Conservation (phyloP, 37 sponge, comb jelly and placozoan genomes). For the Crambe crambe region DNA sequence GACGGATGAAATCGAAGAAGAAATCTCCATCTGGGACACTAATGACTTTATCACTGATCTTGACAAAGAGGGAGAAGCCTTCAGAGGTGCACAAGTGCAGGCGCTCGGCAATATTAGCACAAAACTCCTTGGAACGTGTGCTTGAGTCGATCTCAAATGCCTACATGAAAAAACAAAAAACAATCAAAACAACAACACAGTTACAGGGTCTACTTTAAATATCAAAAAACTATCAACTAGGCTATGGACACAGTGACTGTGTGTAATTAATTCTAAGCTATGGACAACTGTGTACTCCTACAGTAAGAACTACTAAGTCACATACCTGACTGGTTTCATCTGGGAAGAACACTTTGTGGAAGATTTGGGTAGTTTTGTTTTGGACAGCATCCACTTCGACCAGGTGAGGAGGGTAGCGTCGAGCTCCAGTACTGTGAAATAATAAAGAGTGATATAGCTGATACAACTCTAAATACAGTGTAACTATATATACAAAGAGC, state of each 20-base stretch:
- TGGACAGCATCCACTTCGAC: slow-evolving; percentile 96
- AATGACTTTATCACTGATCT: slow-evolving; percentile 94
- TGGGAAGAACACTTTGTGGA: slow-evolving; percentile 96
- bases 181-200: too few species aligned
- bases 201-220: too few species aligned
- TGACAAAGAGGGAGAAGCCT: slow-evolving; percentile 94
- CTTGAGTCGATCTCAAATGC: slow-evolving; percentile 95
- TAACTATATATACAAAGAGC: too few species aligned
- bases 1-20: slow-evolving; percentile 97
- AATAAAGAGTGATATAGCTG: too few species aligned
- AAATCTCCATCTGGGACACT: slow-evolving; percentile 96
- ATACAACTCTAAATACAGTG: too few species aligned
- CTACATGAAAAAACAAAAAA: too few species aligned
- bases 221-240: too few species aligned
- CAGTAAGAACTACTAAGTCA: too few species aligned
- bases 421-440: slow-evolving; percentile 67
- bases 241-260: too few species aligned
- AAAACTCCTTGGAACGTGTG: slow-evolving; percentile 87
- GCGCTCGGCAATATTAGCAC: slow-evolving; percentile 71
- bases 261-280: too few species aligned
- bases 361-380: slow-evolving; percentile 93
- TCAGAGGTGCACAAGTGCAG: slow-evolving; percentile 76
- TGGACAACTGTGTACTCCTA: too few species aligned
- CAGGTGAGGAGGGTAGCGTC: slow-evolving; percentile 94
- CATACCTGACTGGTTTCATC: slow-evolving; percentile 81